phyloP scores from a whole-genome alignment of 1,140 invertebrate species.

The Mesaphorura yosii region DNA sequence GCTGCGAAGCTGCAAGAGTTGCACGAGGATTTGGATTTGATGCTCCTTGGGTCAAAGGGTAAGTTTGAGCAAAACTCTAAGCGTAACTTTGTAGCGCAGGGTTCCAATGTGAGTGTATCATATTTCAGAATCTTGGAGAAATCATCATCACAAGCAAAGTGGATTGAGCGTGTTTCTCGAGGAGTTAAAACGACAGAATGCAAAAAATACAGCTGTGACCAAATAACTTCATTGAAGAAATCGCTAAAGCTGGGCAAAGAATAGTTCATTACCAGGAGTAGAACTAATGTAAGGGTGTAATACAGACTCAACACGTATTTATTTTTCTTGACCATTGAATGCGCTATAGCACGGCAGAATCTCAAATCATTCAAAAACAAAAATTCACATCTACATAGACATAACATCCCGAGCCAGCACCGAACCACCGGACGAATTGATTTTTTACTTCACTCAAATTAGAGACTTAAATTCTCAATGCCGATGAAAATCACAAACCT shows the following conservation, averaged over 20 bases:
- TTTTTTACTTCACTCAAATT: too few species aligned
- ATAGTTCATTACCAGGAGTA: not conserved
- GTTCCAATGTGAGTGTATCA: not conserved
- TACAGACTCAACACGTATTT: not conserved
- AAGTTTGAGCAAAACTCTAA: not conserved
- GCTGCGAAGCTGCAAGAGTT: not conserved
- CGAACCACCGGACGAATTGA: too few species aligned
- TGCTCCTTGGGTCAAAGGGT: not conserved
- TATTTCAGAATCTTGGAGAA: constrained; percentile 1
- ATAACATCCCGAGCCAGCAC: too few species aligned
- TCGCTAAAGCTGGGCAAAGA: not conserved
- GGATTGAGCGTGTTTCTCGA: not conserved
- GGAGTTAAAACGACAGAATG: not conserved
- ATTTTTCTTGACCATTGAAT: not conserved
- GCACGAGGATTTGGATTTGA: constrained; percentile 4
- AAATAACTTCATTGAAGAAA: not conserved
- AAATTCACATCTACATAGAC: too few species aligned
- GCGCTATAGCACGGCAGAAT: too few species aligned
- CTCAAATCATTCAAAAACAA: too few species aligned
- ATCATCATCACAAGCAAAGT: not conserved
- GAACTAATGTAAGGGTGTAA: not conserved
- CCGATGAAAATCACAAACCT: too few species aligned
- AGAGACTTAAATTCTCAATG: too few species aligned
- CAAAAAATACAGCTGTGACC: not conserved
- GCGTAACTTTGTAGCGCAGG: not conserved